Evolutionary conservation across 2,113 vertebrate species (phyloP).

Genomic region (Callocephalon fimbriatum): DNA sequence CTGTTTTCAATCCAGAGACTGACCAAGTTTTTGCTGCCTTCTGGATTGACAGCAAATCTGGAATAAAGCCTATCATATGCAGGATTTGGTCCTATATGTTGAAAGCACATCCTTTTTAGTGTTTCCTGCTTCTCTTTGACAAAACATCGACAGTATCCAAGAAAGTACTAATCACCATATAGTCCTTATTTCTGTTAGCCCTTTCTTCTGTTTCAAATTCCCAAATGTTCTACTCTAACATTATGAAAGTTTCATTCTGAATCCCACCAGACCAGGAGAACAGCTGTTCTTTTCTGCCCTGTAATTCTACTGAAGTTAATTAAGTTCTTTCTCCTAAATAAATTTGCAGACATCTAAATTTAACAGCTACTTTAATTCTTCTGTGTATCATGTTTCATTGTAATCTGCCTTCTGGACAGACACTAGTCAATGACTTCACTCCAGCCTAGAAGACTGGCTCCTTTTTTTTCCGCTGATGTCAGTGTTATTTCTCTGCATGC

Average conservation of each 20-base stretch:
- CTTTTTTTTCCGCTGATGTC: slow-evolving; percentile 12
- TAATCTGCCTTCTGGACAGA: slow-evolving; percentile 35
- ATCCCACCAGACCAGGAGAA: slow-evolving; percentile 38
- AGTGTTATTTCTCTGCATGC: background rate
- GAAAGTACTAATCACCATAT: background rate
- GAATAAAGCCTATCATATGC: background rate
- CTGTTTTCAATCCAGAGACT: background rate
- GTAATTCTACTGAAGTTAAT: slow-evolving; percentile 52
- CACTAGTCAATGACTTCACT: slow-evolving; percentile 43
- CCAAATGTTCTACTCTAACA: slow-evolving; percentile 22
- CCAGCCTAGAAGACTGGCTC: background rate
- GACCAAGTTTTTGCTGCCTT: background rate
- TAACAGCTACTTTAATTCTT: slow-evolving; percentile 62
- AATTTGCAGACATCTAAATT: slow-evolving; percentile 60
- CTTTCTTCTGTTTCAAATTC: slow-evolving; percentile 38
- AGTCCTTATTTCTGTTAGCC: background rate
- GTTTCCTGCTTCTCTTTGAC: background rate
- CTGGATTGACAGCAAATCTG: background rate
- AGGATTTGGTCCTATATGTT: background rate
- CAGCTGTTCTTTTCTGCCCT: slow-evolving; percentile 29
- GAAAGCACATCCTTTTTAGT: background rate
- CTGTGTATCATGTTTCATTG: slow-evolving; percentile 45
- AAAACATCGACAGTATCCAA: background rate
- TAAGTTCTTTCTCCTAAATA: slow-evolving; percentile 61
- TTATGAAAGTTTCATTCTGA: slow-evolving; percentile 17